phyloP scores from a whole-genome alignment of 2,113 vertebrate species.

The Elanoides forficatus region DNA sequence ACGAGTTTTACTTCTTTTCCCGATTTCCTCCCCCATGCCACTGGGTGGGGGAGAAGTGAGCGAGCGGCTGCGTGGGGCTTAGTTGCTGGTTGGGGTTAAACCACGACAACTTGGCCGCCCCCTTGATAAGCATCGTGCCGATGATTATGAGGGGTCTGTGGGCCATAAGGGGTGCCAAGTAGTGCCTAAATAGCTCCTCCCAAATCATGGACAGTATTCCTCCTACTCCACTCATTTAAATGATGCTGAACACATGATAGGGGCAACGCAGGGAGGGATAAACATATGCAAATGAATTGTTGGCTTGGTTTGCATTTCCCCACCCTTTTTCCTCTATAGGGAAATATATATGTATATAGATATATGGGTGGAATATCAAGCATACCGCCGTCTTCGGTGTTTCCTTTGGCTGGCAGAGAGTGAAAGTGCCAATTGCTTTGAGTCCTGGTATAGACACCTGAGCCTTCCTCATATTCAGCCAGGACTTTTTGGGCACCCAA shows the following conservation, averaged over 20 bases:
- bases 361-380: neutral
- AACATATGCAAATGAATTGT: neutral
- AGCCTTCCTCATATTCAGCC: neutral
- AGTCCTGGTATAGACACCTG: neutral
- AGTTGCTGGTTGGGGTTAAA: too few species aligned
- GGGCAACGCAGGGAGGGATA: neutral
- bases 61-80: too few species aligned
- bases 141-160: neutral
- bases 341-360: neutral
- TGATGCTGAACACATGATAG: accelerated
- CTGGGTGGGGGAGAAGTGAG: too few species aligned
- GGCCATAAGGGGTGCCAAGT: neutral
- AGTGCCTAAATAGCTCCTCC: neutral
- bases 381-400: neutral
- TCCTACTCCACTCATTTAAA: neutral
- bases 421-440: neutral
- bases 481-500: neutral
- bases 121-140: neutral
- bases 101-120: neutral
- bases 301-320: neutral
- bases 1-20: too few species aligned
- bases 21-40: too few species aligned
- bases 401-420: neutral
- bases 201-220: neutral
- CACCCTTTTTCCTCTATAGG: neutral